Evolutionary conservation across 2,113 vertebrate genomes (phyloP).

Genomic region (Menidia beryllina): DNA sequence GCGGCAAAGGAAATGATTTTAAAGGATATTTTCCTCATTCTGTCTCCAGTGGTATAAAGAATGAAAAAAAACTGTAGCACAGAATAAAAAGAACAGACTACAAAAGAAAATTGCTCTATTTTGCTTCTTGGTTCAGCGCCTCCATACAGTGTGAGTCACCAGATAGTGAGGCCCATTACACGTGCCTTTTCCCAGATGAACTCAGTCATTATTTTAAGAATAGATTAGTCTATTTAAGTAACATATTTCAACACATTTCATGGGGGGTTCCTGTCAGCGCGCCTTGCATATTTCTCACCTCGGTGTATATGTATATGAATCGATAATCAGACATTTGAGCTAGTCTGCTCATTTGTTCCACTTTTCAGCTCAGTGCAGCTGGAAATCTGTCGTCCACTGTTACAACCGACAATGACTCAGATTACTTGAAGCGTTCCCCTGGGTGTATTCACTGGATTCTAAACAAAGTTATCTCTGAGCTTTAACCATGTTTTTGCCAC

Average conservation of each 20-base stretch:
- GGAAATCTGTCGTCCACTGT: background rate
- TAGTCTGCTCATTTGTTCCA: background rate
- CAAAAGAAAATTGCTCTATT: conserved; percentile 53
- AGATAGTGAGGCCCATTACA: conserved; percentile 50
- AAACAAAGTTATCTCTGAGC: background rate
- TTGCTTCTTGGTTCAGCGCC: conserved; percentile 47
- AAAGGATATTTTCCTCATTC: conserved; percentile 48
- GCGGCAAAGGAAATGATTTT: conserved; percentile 54
- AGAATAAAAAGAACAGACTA: conserved; percentile 14
- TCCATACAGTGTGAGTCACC: conserved; percentile 42
- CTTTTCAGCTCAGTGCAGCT: background rate
- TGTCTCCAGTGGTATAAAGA: conserved; percentile 32
- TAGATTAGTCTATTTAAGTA: conserved; percentile 26
- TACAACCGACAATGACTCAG: background rate
- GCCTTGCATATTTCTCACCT: background rate
- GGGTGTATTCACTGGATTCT: conserved; percentile 13
- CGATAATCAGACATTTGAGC: background rate
- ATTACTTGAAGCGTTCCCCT: conserved; percentile 2
- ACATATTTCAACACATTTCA: conserved; percentile 21
- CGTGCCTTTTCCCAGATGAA: conserved; percentile 11
- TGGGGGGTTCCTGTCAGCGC: conserved; percentile 5
- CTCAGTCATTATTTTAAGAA: conserved; percentile 27
- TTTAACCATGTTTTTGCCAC: background rate
- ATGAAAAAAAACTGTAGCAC: background rate
- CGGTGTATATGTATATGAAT: background rate